Evolutionary conservation across 2,797 vertebrate genomes (phyloP).

Genomic region (Sebastes vulpes): DNA sequence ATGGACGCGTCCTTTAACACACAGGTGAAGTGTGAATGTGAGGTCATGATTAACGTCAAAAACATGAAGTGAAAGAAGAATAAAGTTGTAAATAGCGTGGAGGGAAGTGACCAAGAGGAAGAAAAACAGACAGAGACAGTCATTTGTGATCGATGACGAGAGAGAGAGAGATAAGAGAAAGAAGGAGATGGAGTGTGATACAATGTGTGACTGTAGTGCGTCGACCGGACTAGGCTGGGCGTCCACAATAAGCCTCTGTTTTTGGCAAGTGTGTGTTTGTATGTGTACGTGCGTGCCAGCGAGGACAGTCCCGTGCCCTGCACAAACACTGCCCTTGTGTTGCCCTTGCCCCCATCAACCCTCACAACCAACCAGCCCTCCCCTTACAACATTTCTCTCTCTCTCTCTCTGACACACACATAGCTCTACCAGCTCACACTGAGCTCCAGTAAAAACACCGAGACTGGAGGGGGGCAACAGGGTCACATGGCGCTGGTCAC

Average conservation of each 20-base stretch:
- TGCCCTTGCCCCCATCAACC: conserved; percentile 65
- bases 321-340: conserved; percentile 83
- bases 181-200: conserved; percentile 45
- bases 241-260: conserved; percentile 83
- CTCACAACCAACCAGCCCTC: conserved; percentile 6
- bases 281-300: conserved; percentile 60
- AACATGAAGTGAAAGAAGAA: neutral
- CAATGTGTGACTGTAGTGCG: conserved; percentile 75
- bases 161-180: conserved; percentile 23
- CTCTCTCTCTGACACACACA: neutral
- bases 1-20: neutral
- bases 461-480: conserved; percentile 20
- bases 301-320: conserved; percentile 77
- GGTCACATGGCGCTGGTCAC: conserved; percentile 59
- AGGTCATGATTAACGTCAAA: neutral
- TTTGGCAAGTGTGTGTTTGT: conserved; percentile 55
- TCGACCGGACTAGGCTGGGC: conserved; percentile 51
- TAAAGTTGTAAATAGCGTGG: neutral
- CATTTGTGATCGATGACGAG: neutral
- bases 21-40: neutral
- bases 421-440: conserved; percentile 26
- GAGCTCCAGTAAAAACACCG: conserved; percentile 47
- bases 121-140: neutral
- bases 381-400: conserved; percentile 28
- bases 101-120: neutral